Evolutionary conservation across 2,888 invertebrate genomes (phyloP), one percentile per base, ranked within the genome.

Genomic region (Meiosimyza decipiens): DNA sequence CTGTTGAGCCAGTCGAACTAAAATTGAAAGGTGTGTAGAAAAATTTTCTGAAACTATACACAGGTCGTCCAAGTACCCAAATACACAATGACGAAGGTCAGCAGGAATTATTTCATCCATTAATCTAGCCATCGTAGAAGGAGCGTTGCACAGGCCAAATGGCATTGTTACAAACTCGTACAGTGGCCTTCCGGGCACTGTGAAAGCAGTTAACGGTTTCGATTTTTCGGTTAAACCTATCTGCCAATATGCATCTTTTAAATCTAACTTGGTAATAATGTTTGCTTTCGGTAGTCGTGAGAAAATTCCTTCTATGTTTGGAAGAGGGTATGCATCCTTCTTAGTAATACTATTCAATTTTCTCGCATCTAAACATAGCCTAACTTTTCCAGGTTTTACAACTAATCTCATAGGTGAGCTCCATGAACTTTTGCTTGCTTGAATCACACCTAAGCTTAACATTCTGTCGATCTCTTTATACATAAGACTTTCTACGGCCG

Each of bases 361-460:
- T 3, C 83, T 57, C 12, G 78, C 80, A 57, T 82, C 82, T 0
- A 83, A 73, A 51, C 82, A 82, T 3, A 82, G 77, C 0, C 81
- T 71, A 13, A 77, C 77, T 6, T 74, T 77, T 1, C 79, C 79
- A 12, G 74, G 75, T 62, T 82, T 82, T 6, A 72, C 63, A 0
- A 81, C 78, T 57, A 83, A 76, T 0, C 80, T 77, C 6, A 82
- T 77, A n/a, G n/a, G n/a, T n/a, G n/a, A 81, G 12, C 79, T 78
- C 82, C 83, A 83, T 1, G 79, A 72, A 22, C 83, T 83, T 4
- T 62, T 71, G 0, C 80, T 81, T 7, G 74, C 76, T 59, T 83
- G 81, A 11, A 85, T 79, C 0, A 84, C 77, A 3, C 77, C 80
- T 1, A 79, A 68, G 1, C 63, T 64, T 5, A 84, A 59, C 82